A percentile compares a stretch with the other conserved stretches of the same genome.
These are phyloP conservation scores for Brachionus calyciflorus DNA, from an alignment of 1,140 invertebrate genomes.

Conservation along the genomic window DNA sequence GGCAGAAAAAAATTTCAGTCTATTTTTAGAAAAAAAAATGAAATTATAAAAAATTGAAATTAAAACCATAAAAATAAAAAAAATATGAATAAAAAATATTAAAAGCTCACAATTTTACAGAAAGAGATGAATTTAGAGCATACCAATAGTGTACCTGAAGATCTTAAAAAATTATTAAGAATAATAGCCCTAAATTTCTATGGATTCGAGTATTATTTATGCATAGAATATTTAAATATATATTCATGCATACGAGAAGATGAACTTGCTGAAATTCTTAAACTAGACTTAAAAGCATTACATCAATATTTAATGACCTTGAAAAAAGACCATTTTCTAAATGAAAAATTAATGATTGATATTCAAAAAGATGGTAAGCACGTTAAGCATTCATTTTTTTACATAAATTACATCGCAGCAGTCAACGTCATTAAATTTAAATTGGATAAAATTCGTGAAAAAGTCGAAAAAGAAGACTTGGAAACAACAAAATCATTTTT, in stretches of 20 bases:
- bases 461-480: neutral
- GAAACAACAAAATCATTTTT: neutral
- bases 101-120: no score
- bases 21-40: no score
- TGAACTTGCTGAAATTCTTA: constrained; percentile 11
- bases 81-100: no score
- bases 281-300: constrained; percentile 23
- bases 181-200: constrained; percentile 6
- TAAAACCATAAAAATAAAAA: no score
- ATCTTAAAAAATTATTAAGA: constrained; percentile 14
- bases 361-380: constrained; percentile 20
- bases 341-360: constrained; percentile 15
- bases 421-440: constrained; percentile 41
- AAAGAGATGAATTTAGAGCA: no score
- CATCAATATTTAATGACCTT: constrained; percentile 5
- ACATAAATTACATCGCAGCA: neutral
- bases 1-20: no score
- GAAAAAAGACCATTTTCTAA: constrained; percentile 30
- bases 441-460: constrained; percentile 19
- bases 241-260: constrained; percentile 14
- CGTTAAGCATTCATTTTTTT: neutral
- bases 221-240: constrained; percentile 17
- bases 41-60: no score
- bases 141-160: neutral
- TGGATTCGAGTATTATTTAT: constrained; percentile 10